Evolutionary conservation across 2,888 invertebrate species (phyloP).

Genomic region (Eugnorisma glareosa): DNA sequence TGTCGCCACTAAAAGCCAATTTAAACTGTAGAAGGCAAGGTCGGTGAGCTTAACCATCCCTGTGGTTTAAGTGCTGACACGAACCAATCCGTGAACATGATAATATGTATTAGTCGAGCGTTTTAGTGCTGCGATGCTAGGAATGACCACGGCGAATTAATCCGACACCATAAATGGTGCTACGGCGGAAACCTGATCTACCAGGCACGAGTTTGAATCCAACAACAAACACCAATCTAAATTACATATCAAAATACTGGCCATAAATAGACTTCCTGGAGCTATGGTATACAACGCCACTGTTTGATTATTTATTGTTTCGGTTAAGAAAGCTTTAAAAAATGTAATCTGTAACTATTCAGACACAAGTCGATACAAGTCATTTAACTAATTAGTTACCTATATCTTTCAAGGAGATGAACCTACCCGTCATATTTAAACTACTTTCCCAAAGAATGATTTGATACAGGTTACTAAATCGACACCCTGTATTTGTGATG

Average conservation of each 20-base stretch:
- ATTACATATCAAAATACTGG: slow-evolving; percentile 87
- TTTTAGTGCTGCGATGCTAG: slow-evolving; percentile 66
- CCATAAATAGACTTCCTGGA: slow-evolving; percentile 88
- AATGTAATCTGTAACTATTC: background rate
- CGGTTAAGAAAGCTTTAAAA: slow-evolving; percentile 47
- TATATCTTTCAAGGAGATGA: background rate
- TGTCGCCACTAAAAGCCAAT: slow-evolving; percentile 34
- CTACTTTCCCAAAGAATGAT: background rate
- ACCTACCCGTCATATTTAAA: no score
- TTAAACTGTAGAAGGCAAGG: slow-evolving; percentile 33
- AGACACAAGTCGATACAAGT: slow-evolving; percentile 30
- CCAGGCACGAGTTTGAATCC: slow-evolving; percentile 80
- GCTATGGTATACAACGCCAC: slow-evolving; percentile 75
- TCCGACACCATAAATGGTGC: slow-evolving; percentile 85
- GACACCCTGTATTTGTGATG: background rate
- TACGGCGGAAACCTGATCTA: slow-evolving; percentile 86
- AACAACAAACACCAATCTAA: slow-evolving; percentile 80
- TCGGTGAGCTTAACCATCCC: slow-evolving; percentile 60
- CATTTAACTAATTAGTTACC: background rate
- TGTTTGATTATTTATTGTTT: slow-evolving; percentile 63
- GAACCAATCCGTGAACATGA: slow-evolving; percentile 69
- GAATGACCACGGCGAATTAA: slow-evolving; percentile 85
- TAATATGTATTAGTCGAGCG: slow-evolving; percentile 65
- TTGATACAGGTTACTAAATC: background rate
- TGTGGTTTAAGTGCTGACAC: slow-evolving; percentile 54